These are phyloP conservation scores for Psittacara wagleri DNA, from an alignment of 2,113 vertebrate genomes.

Conservation along the genomic window DNA sequence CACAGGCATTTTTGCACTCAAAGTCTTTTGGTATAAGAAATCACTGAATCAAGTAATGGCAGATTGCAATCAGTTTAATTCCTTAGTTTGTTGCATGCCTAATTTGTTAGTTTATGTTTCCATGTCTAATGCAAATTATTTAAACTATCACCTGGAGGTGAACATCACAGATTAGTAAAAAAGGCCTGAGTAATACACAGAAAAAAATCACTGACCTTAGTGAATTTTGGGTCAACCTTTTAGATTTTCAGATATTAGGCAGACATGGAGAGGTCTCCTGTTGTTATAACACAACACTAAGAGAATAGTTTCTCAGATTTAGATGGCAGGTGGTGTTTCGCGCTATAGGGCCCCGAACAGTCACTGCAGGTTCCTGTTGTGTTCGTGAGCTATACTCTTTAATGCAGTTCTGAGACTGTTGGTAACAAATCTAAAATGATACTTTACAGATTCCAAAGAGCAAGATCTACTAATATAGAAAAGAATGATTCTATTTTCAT, in stretches of 20 bases:
- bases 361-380: not conserved
- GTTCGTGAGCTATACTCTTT: not conserved
- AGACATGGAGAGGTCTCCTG: not conserved
- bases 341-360: not conserved
- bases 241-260: not conserved
- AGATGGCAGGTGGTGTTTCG: not conserved
- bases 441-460: not conserved
- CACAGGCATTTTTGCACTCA: not conserved
- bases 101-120: not conserved
- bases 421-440: not conserved
- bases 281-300: not conserved
- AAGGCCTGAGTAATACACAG: not conserved
- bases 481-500: not conserved
- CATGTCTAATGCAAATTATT: not conserved
- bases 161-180: not conserved
- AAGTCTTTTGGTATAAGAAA: not conserved
- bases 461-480: not conserved
- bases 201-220: not conserved
- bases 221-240: not conserved
- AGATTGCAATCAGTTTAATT: not conserved
- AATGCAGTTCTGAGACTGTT: not conserved
- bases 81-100: not conserved
- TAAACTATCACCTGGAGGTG: not conserved
- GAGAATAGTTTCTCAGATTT: not conserved
- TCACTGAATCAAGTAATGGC: not conserved